These are phyloP conservation scores for Drosophila phalerata DNA, from an alignment of 2,888 invertebrate genomes.

Conservation along the genomic window DNA sequence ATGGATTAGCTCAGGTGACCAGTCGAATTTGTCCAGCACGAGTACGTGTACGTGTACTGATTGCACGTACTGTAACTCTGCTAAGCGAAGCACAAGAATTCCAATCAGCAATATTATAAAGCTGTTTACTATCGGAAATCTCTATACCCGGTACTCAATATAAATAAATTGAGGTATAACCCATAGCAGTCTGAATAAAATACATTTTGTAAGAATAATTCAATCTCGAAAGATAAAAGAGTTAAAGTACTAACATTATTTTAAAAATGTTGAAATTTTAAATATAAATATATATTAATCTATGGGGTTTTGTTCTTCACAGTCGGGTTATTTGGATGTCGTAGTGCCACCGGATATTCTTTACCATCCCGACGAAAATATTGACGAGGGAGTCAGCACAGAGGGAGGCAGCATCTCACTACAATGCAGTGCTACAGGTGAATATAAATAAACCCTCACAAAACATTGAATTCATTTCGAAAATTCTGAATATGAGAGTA, in stretches of 20 bases:
- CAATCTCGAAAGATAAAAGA: not conserved
- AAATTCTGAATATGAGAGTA: too few species aligned
- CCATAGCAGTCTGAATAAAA: not conserved
- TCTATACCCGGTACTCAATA: too few species aligned
- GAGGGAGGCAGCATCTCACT: conserved; percentile 93
- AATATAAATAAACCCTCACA: not conserved
- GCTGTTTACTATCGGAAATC: not conserved
- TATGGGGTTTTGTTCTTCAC: conserved; percentile 41
- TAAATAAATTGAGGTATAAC: too few species aligned
- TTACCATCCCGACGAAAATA: conserved; percentile 86
- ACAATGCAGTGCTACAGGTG: conserved; percentile 90
- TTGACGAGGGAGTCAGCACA: conserved; percentile 90
- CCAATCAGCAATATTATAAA: conserved; percentile 16
- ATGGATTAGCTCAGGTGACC: conserved; percentile 30
- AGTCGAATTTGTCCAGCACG: conserved; percentile 13
- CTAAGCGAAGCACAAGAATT: conserved; percentile 8
- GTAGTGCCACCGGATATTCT: conserved; percentile 95
- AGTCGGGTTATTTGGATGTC: conserved; percentile 95
- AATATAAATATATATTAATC: not conserved
- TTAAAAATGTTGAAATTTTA: not conserved
- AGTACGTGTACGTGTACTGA: conserved; percentile 3
- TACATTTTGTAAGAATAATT: not conserved
- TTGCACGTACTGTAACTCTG: conserved; percentile 15
- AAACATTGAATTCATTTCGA: too few species aligned
- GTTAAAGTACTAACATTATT: too few species aligned